Conservation (phyloP, 2,888 invertebrate species). For the Noctua janthina region DNA sequence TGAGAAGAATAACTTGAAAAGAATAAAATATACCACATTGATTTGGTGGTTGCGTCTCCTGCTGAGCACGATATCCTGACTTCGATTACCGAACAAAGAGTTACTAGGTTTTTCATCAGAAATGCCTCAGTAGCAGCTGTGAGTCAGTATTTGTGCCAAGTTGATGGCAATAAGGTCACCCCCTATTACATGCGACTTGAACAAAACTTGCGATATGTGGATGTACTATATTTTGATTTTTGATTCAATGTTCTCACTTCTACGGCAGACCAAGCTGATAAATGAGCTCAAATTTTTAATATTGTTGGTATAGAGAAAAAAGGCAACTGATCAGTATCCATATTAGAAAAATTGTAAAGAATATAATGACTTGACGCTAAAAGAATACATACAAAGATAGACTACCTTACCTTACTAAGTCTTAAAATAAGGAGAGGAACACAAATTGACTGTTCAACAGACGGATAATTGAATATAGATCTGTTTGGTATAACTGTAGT, state of each 20-base stretch:
- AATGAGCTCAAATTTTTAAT: constrained; percentile 34
- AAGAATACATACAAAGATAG: neutral
- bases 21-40: neutral
- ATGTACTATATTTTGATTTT: no score
- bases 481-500: neutral
- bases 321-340: neutral
- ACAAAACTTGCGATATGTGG: no score
- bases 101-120: neutral
- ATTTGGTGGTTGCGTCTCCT: neutral
- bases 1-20: neutral
- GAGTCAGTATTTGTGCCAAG: no score
- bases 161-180: no score
- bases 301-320: neutral
- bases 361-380: neutral
- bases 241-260: constrained; percentile 16
- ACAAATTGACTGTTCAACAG: neutral
- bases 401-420: no score
- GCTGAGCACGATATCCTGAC: neutral
- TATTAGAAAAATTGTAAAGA: neutral
- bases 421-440: neutral
- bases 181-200: no score
- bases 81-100: neutral
- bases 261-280: neutral
- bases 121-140: no score
- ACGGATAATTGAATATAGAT: neutral